A percentile compares a stretch with the other conserved stretches of the same genome.
Evolutionary conservation across 1,140 invertebrate species (phyloP).

Genomic region (Hesperophylax magnus): DNA sequence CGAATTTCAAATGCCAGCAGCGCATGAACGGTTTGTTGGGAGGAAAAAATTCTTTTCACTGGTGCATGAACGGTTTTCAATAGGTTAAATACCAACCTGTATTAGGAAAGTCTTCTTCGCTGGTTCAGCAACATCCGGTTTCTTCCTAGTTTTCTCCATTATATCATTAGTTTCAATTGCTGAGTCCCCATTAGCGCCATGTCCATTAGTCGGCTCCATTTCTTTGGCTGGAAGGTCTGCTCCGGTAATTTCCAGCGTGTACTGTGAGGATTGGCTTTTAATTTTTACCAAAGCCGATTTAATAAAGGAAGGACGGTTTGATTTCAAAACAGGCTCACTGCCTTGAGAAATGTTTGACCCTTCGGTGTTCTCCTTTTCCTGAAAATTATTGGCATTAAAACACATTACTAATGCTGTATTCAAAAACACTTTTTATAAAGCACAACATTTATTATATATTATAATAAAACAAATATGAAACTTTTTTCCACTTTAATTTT

Average conservation of each 20-base stretch:
- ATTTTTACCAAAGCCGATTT: conserved; percentile 52
- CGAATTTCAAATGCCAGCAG: no score
- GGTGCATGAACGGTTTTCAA: not conserved
- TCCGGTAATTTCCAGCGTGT: no score
- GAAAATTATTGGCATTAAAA: conserved; percentile 18
- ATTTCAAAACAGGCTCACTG: not conserved
- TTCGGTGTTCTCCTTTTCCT: conserved; percentile 51
- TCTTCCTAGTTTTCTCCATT: conserved; percentile 14
- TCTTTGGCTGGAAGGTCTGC: not conserved
- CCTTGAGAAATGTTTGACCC: conserved; percentile 44
- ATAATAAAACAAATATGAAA: no score
- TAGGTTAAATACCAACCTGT: conserved; percentile 60
- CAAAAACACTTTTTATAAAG: not conserved
- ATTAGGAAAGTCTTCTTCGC: conserved; percentile 63
- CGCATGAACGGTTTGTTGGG: no score
- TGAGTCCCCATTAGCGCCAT: not conserved
- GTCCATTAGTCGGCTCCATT: not conserved
- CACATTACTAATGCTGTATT: not conserved
- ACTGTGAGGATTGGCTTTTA: not conserved
- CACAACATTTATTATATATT: no score
- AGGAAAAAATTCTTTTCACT: no score
- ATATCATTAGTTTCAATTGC: conserved; percentile 48
- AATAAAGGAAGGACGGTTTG: conserved; percentile 52
- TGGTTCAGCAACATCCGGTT: conserved; percentile 62
- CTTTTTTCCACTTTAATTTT: no score